A percentile compares a stretch with the other conserved stretches of the same genome.
These are phyloP conservation scores for Cynaeus angustus DNA, from an alignment of 2,888 invertebrate species.

Conservation along the genomic window DNA sequence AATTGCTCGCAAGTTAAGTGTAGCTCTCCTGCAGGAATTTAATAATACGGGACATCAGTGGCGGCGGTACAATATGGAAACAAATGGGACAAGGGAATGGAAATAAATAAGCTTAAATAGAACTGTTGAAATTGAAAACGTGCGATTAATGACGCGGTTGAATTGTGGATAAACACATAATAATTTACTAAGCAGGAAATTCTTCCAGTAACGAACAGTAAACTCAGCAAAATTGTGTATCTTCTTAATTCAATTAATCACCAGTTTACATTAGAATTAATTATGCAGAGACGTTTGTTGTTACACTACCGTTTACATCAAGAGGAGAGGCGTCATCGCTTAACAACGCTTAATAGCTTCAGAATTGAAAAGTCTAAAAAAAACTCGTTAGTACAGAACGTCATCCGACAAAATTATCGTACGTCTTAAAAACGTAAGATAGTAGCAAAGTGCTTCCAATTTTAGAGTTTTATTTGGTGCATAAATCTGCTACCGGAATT, in stretches of 20 bases:
- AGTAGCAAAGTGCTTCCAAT: slow-evolving; percentile 16
- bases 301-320: neutral
- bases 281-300: slow-evolving; percentile 1
- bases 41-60: slow-evolving; percentile 21
- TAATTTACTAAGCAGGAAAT: no score
- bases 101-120: no score
- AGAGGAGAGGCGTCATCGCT: neutral
- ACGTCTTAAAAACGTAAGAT: slow-evolving; percentile 7
- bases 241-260: slow-evolving; percentile 9
- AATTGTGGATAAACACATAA: slow-evolving; percentile 17
- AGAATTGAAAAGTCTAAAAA: slow-evolving; percentile 20
- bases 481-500: slow-evolving; percentile 27
- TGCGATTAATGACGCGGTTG: slow-evolving; percentile 13
- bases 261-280: slow-evolving; percentile 20
- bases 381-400: slow-evolving; percentile 12
- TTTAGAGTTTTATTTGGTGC: slow-evolving; percentile 15
- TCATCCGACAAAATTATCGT: slow-evolving; percentile 17
- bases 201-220: neutral
- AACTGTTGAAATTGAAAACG: neutral
- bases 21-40: slow-evolving; percentile 18
- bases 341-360: slow-evolving; percentile 17
- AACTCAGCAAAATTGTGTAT: neutral
- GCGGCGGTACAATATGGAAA: slow-evolving; percentile 13
- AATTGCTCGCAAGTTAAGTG: slow-evolving; percentile 33
- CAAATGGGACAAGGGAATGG: neutral